A percentile compares a stretch with the other conserved stretches of the same genome.
Conservation (phyloP, 2,888 invertebrate genomes). For the Cremastobaeus sp. region DNA sequence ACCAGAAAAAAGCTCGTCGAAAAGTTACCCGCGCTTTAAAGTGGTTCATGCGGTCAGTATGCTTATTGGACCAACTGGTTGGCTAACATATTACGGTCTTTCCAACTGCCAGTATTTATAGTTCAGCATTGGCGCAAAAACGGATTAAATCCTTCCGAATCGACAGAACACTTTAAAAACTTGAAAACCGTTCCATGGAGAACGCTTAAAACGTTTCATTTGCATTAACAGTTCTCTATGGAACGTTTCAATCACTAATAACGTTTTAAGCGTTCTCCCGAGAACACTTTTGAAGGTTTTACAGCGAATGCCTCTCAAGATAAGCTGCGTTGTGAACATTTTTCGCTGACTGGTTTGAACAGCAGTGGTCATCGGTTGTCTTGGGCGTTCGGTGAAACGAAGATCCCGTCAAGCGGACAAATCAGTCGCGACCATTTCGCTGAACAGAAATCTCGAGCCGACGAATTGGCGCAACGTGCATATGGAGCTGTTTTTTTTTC, state of each 20-base stretch:
- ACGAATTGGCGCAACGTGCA: conserved; percentile 38
- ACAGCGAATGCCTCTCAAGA: too few relatives aligned
- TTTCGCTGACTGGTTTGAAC: neutral
- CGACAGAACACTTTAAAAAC: too few relatives aligned
- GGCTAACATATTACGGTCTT: conserved; percentile 17
- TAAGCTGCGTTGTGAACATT: too few relatives aligned
- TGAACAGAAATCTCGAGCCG: too few relatives aligned
- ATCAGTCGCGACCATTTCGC: too few relatives aligned
- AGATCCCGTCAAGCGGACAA: conserved; percentile 33
- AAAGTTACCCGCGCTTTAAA: conserved; percentile 31
- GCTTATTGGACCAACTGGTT: conserved; percentile 44
- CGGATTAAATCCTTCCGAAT: conserved; percentile 7
- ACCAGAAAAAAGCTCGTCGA: conserved; percentile 42
- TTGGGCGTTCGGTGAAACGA: conserved; percentile 39
- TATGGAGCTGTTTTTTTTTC: conserved; percentile 31
- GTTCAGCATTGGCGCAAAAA: conserved; percentile 11
- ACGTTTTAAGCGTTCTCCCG: too few relatives aligned
- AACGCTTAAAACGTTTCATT: too few relatives aligned
- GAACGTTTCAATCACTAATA: too few relatives aligned
- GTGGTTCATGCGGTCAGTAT: conserved; percentile 11
- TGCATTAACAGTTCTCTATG: too few relatives aligned
- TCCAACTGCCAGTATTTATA: conserved; percentile 5
- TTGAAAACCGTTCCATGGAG: too few relatives aligned
- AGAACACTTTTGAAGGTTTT: too few relatives aligned
- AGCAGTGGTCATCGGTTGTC: conserved; percentile 14